Conservation (phyloP, 2,113 vertebrate genomes). For the Cardinalis cardinalis region DNA sequence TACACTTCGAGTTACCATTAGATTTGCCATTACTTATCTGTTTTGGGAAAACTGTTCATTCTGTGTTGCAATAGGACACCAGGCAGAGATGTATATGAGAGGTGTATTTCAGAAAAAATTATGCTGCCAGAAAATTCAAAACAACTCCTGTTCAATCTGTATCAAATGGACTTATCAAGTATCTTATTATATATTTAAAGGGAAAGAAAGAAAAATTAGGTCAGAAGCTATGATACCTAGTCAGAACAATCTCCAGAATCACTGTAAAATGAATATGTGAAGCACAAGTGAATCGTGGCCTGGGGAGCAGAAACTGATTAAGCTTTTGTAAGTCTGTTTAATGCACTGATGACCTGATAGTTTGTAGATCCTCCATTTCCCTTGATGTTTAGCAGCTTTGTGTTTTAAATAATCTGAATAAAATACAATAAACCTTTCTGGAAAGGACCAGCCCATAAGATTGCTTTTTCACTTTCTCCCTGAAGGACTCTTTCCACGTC, state of each 20-base stretch:
- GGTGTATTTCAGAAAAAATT: background rate
- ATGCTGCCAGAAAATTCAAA: background rate
- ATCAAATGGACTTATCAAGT: background rate
- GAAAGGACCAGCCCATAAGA: background rate
- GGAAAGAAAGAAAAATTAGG: background rate
- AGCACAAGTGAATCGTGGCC: background rate
- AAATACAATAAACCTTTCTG: background rate
- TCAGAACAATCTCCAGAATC: constrained; percentile 2
- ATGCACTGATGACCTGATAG: background rate
- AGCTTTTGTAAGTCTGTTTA: background rate
- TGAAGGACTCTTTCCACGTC: background rate
- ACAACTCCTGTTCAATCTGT: background rate
- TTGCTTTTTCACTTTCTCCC: background rate
- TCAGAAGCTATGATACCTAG: background rate
- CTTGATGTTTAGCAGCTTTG: background rate
- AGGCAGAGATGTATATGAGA: background rate
- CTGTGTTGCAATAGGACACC: background rate
- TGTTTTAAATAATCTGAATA: background rate
- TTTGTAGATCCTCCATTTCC: background rate
- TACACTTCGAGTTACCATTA: background rate
- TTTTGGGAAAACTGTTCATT: background rate
- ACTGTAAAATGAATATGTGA: background rate
- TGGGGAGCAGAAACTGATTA: background rate
- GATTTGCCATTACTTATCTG: background rate
- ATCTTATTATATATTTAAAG: background rate